Evolutionary conservation across 2,888 invertebrate genomes (phyloP).

Genomic region (Lasius fuliginosus): DNA sequence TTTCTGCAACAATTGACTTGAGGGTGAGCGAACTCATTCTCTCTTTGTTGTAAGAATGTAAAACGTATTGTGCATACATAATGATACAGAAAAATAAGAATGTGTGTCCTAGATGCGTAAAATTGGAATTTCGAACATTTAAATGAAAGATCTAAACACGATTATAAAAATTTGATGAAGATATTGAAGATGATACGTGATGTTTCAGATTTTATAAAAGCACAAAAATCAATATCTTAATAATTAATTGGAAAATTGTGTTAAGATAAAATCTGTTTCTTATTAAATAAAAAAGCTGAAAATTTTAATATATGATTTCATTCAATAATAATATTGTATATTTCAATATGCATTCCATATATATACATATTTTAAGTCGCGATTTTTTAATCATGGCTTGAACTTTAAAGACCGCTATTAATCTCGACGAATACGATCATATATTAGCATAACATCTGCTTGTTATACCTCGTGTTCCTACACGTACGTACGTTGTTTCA

Average conservation of each 20-base stretch:
- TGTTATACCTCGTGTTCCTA: background rate
- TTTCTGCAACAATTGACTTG: conserved; percentile 45
- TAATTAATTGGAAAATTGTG: background rate
- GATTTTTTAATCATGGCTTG: background rate
- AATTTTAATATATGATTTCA: background rate
- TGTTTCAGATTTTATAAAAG: background rate
- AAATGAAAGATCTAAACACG: background rate
- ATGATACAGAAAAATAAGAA: conserved; percentile 7
- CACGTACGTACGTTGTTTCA: background rate
- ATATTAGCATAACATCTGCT: background rate
- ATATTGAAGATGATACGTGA: background rate
- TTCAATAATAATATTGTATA: background rate
- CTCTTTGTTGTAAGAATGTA: conserved; percentile 14
- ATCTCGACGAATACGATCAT: background rate
- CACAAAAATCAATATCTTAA: background rate
- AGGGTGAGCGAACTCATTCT: conserved; percentile 41
- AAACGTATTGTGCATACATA: background rate
- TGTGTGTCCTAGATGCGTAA: background rate
- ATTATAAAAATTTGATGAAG: background rate
- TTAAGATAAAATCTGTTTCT: background rate
- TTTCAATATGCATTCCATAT: background rate
- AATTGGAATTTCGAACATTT: conserved; percentile 1
- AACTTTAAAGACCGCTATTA: background rate
- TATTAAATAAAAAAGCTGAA: background rate
- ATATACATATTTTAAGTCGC: background rate